Base-by-base conservation (phyloP, 2,113 vertebrate genomes). In the Plecotus auritus region DNA sequence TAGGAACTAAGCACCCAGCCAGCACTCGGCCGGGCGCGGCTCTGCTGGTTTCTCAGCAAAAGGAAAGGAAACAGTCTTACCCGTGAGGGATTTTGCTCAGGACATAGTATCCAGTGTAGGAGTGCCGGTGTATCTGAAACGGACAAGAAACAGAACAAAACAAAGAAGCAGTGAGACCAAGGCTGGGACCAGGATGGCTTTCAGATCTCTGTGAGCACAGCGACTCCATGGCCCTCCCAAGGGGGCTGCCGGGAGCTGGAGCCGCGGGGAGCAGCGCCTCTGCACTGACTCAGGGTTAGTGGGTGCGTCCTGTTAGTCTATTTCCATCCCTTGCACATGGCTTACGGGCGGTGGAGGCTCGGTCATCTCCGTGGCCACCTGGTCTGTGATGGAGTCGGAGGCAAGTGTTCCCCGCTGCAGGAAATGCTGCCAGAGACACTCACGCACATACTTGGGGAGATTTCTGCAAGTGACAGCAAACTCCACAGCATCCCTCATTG, bases 51-150 rank as follows among this genome's bases (percentile, higher is more conserved):
- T 94, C 56, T 73, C n/a, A 37, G 96, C 74, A 88, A 81, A 95
- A 97, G 97, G 81, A n/a, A 93, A 97, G 94, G 91, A 59, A 94
- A 93, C 70, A 74, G 82, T 78, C 99, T 99, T 99, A 99, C 99
- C 98, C 98, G 6, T 98, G 98, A 97, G 98, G 98, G 95, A 99
- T 98, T 97, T 98, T 99, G 98, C 99, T 99, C 97, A 99, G 99
- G 97, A 99, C 99, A 97, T 99, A 99, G 97, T 99, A 99, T 7
- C 99, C 99, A 0, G 99, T 99, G 94, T 99, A 99, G 12, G 99
- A 99, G 97, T 99, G 98, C 88, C 98, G 99, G 97, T 99, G 99
- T 13, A 99, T 98, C 99, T 99, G 99, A 89, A 97, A 98, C 97
- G 97, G 64, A 80, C 47, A 96, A 97, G 81, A 96, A 97, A 77